Evolutionary conservation across 2,888 invertebrate genomes (phyloP).

Genomic region (Aphidoletes aphidimyza): DNA sequence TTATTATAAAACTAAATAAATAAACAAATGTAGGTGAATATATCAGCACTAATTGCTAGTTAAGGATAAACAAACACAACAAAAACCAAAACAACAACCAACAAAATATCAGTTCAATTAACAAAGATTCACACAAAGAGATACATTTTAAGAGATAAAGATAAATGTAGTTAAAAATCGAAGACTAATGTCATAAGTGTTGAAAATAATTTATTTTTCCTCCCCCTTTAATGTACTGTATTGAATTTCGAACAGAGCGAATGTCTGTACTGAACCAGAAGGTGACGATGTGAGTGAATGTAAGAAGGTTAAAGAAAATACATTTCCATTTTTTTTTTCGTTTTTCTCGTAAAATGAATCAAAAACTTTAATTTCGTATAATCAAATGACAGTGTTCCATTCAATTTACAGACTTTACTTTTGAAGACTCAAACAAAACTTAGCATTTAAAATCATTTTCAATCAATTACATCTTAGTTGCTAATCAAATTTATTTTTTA

Average conservation of each 20-base stretch:
- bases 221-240: slow-evolving; percentile 21
- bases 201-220: slow-evolving; percentile 10
- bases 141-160: slow-evolving; percentile 15
- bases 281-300: background rate
- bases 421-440: background rate
- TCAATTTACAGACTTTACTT: background rate
- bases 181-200: slow-evolving; percentile 18
- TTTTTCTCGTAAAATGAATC: background rate
- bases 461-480: background rate
- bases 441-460: background rate
- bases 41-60: slow-evolving; percentile 16
- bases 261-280: background rate
- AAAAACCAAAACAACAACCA: background rate
- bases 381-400: background rate
- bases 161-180: slow-evolving; percentile 23
- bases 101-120: slow-evolving; percentile 24
- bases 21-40: slow-evolving; percentile 14
- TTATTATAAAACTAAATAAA: background rate
- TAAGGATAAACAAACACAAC: background rate
- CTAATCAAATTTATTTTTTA: slow-evolving; percentile 17
- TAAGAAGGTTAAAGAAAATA: too few relatives aligned
- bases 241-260: background rate
- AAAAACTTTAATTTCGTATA: background rate
- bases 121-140: slow-evolving; percentile 6
- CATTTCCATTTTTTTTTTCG: too few relatives aligned